Conservation (phyloP, 30 jellyfish, hydroid and myxozoan genomes). For the Aurelia sp. region DNA sequence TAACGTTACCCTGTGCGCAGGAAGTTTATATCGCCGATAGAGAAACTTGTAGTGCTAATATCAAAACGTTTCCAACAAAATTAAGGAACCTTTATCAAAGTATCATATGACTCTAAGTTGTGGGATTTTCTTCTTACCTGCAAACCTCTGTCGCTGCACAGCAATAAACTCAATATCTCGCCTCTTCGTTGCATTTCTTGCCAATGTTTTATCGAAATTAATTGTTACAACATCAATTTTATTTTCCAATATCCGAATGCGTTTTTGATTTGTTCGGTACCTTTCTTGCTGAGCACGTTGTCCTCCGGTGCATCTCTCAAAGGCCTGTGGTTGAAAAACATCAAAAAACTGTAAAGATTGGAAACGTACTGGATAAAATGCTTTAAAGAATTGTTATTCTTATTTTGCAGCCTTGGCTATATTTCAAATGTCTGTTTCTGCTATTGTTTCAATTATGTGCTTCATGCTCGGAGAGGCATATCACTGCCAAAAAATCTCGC, state of each 20-base stretch:
- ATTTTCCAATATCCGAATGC: conserved; percentile 77
- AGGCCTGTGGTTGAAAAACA: not conserved
- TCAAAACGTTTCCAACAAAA: not conserved
- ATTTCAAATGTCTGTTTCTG: too few species aligned
- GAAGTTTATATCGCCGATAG: too few species aligned
- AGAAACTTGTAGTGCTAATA: too few species aligned
- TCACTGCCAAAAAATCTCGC: too few species aligned
- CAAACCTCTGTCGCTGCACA: conserved; percentile 65
- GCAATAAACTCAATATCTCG: conserved; percentile 73
- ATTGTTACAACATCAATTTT: conserved; percentile 71
- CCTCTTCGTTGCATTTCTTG: conserved; percentile 75
- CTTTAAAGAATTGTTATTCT: too few species aligned
- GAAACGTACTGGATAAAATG: too few species aligned
- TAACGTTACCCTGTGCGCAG: too few species aligned
- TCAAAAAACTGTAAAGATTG: too few species aligned
- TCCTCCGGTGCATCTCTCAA: conserved; percentile 58
- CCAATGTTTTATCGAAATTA: conserved; percentile 71
- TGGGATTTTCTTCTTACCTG: conserved; percentile 18
- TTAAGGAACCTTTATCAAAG: not conserved
- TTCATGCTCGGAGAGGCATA: too few species aligned
- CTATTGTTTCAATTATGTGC: too few species aligned
- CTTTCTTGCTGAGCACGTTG: conserved; percentile 54
- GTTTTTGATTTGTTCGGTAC: conserved; percentile 57
- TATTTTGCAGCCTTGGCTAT: too few species aligned
- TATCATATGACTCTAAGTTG: not conserved